phyloP scores from a whole-genome alignment of 2,113 vertebrate species.

The Sialia sialis region DNA sequence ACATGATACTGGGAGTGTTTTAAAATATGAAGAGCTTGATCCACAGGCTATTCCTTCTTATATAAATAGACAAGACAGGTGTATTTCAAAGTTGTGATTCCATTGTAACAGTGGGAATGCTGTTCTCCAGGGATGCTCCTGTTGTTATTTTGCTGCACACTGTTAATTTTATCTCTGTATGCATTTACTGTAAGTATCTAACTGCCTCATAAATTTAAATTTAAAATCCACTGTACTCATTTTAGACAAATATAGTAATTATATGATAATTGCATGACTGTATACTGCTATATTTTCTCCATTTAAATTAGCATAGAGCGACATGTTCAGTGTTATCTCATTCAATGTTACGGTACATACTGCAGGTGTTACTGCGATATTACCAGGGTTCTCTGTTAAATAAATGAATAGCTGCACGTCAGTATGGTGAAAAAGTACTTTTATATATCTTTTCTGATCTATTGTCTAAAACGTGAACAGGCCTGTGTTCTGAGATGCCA shows the following conservation, averaged over 20 bases:
- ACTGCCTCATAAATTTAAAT: slow-evolving; percentile 17
- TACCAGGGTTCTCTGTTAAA: neutral
- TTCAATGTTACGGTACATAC: neutral
- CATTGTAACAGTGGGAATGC: neutral
- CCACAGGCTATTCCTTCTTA: neutral
- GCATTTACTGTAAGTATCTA: neutral
- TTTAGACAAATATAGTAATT: slow-evolving; percentile 6
- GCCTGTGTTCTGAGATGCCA: neutral
- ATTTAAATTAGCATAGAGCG: neutral
- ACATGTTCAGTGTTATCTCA: neutral
- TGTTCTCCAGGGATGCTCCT: neutral
- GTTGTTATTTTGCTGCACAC: neutral
- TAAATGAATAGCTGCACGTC: neutral
- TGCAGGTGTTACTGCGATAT: neutral
- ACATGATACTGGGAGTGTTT: neutral
- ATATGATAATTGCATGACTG: neutral
- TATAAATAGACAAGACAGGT: neutral
- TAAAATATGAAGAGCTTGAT: neutral
- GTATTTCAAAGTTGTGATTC: neutral
- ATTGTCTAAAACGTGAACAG: neutral
- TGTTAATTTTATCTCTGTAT: slow-evolving; percentile 9
- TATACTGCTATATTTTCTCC: neutral
- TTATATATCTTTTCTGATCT: neutral
- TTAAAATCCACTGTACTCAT: neutral
- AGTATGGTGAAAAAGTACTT: neutral